Conservation (phyloP, 2,888 invertebrate species). For the Capitulum mitella region DNA sequence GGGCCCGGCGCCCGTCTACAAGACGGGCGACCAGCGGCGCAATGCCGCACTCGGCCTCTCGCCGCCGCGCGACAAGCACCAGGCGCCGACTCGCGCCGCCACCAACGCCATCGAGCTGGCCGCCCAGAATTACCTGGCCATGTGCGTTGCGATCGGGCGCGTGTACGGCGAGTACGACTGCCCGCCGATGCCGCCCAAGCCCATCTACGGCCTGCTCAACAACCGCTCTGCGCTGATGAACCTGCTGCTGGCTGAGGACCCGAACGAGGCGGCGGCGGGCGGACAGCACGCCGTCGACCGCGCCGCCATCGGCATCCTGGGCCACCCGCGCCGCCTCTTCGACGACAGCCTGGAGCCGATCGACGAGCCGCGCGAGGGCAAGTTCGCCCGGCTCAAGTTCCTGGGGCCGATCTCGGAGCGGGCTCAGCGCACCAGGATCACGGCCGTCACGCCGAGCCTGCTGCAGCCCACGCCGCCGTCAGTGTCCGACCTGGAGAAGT, state of each 20-base stretch:
- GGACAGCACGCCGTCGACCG: not conserved
- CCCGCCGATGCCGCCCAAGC: not conserved
- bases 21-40: not conserved
- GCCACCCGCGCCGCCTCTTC: not conserved
- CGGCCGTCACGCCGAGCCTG: not conserved
- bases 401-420: not conserved
- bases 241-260: not conserved
- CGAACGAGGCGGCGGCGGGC: not conserved
- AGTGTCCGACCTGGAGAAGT: conserved; percentile 18
- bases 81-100: not conserved
- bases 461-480: conserved; percentile 39
- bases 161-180: not conserved
- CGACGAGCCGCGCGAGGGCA: not conserved
- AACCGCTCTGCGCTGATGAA: not conserved
- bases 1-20: not conserved
- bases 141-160: not conserved
- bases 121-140: not conserved
- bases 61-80: no score
- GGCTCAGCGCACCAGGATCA: not conserved
- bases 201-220: conserved; percentile 11
- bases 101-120: not conserved
- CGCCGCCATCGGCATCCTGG: not conserved
- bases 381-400: not conserved
- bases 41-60: not conserved
- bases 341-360: not conserved